Evolutionary conservation across 2,797 vertebrate genomes (phyloP).

Genomic region (Chloroceryle inda): DNA sequence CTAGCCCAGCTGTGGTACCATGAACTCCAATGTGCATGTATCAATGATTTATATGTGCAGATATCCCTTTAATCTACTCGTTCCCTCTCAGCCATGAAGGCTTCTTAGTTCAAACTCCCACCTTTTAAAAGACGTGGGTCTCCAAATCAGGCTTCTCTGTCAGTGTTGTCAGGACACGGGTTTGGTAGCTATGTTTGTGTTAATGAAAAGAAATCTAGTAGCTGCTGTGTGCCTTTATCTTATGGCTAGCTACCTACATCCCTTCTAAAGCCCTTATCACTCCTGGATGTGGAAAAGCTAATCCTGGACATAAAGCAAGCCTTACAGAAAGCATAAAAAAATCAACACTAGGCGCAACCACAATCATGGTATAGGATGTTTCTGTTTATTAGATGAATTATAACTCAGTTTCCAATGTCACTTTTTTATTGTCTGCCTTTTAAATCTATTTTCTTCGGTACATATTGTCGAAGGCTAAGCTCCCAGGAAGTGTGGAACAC

Average conservation of each 20-base stretch:
- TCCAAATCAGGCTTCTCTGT: not conserved
- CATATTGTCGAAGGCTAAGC: slow-evolving; percentile 21
- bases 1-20: not conserved
- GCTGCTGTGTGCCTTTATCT: slow-evolving; percentile 8
- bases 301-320: slow-evolving; percentile 56
- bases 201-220: not conserved
- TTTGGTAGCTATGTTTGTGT: not conserved
- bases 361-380: not conserved
- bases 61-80: not conserved
- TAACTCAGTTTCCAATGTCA: not conserved
- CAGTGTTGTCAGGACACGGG: not conserved
- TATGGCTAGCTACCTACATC: not conserved
- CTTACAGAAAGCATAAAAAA: slow-evolving; percentile 51
- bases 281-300: slow-evolving; percentile 42
- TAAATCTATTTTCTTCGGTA: slow-evolving; percentile 11
- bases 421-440: slow-evolving; percentile 45
- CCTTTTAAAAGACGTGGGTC: not conserved
- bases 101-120: not conserved
- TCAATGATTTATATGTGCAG: not conserved
- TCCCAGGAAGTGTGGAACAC: slow-evolving; percentile 66
- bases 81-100: not conserved
- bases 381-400: slow-evolving; percentile 46
- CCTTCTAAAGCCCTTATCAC: slow-evolving; percentile 41
- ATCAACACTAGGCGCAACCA: slow-evolving; percentile 32
- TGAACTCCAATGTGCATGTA: not conserved